These are phyloP conservation scores for Eupsilia transversa DNA, from an alignment of 2,888 invertebrate species.

Conservation along the genomic window DNA sequence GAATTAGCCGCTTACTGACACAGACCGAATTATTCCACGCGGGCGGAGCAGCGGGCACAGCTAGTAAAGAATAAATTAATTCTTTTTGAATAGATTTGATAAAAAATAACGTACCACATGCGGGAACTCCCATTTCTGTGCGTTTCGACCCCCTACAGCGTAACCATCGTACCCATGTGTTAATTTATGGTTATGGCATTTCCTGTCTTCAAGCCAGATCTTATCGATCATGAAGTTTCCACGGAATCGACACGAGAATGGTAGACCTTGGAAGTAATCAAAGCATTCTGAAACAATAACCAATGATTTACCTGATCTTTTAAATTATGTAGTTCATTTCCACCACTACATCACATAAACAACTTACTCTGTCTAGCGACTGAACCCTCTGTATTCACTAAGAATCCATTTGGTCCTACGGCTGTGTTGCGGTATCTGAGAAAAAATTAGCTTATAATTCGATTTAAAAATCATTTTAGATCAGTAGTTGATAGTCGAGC, in stretches of 20 bases:
- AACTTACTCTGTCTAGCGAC: constrained; percentile 44
- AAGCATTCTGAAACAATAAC: constrained; percentile 51
- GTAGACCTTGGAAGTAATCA: constrained; percentile 54
- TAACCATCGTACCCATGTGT: too few species aligned
- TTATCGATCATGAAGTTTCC: not conserved
- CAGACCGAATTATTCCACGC: too few species aligned
- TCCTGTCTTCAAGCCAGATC: constrained; percentile 1
- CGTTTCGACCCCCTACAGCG: constrained; percentile 43
- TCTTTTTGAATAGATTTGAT: too few species aligned
- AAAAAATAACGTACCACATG: constrained; percentile 38
- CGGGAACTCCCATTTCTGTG: constrained; percentile 54
- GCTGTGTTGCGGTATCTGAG: constrained; percentile 37
- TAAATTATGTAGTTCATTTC: not conserved
- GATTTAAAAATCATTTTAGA: not conserved
- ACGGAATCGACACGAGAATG: constrained; percentile 43
- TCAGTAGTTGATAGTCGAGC: not conserved
- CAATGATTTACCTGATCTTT: not conserved
- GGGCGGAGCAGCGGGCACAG: too few species aligned
- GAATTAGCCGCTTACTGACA: too few species aligned
- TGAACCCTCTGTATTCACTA: constrained; percentile 19
- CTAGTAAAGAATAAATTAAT: too few species aligned
- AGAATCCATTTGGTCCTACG: constrained; percentile 11
- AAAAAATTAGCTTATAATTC: not conserved
- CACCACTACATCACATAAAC: too few species aligned
- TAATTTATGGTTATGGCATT: constrained; percentile 18